A percentile compares a stretch with the other conserved stretches of the same genome.
Evolutionary conservation across 1,140 invertebrate genomes (phyloP).

Genomic region (Sycobia sp.): DNA sequence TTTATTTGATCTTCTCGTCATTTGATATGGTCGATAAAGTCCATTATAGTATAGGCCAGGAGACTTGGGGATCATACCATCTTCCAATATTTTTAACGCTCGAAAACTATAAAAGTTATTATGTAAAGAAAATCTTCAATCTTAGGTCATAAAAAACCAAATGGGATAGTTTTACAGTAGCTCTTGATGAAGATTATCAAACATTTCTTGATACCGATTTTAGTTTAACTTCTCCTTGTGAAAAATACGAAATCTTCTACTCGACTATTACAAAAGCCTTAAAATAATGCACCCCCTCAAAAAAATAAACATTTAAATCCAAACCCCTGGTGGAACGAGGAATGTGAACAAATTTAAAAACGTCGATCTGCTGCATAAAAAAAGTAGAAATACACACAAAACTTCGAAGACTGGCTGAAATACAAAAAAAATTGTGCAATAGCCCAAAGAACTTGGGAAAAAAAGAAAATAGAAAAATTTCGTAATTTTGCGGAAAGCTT

Average conservation of each 20-base stretch:
- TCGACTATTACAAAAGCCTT: too few relatives aligned
- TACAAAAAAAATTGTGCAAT: background rate
- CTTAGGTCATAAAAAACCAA: background rate
- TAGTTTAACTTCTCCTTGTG: too few relatives aligned
- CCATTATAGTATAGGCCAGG: slow-evolving; percentile 40
- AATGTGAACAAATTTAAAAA: background rate
- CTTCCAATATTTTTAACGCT: slow-evolving; percentile 42
- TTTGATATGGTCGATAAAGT: slow-evolving; percentile 36
- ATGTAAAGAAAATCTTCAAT: slow-evolving; percentile 15
- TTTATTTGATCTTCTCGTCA: slow-evolving; percentile 34
- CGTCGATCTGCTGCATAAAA: too few relatives aligned
- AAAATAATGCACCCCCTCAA: background rate
- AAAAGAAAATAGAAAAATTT: background rate
- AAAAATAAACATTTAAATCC: slow-evolving; percentile 7
- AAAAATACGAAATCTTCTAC: too few relatives aligned
- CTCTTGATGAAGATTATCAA: background rate
- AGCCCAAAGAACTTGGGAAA: background rate
- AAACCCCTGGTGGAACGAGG: slow-evolving; percentile 10
- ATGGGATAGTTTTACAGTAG: background rate
- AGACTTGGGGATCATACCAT: slow-evolving; percentile 46
- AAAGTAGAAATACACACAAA: too few relatives aligned
- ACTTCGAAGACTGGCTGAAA: background rate
- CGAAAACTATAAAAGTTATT: slow-evolving; percentile 31
- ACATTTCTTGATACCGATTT: too few relatives aligned
- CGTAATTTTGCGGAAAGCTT: background rate